phyloP scores from a whole-genome alignment of 2,113 vertebrate species.

The Hylia prasina region DNA sequence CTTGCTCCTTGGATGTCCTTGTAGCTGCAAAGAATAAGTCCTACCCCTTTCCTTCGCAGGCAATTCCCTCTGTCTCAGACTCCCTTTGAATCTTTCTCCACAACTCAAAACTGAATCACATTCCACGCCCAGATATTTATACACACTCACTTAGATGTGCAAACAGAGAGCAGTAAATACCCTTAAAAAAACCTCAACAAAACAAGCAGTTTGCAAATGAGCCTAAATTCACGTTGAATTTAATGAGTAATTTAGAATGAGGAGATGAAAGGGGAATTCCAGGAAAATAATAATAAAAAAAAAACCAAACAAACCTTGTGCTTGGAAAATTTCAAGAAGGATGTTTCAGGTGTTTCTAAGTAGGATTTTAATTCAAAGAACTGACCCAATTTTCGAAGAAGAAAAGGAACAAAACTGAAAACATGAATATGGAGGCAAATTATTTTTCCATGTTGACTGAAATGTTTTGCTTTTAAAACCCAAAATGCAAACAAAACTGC shows the following conservation, averaged over 20 bases:
- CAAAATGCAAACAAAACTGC: not conserved
- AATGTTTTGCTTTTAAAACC: not conserved
- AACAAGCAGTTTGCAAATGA: not conserved
- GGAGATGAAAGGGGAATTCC: not conserved
- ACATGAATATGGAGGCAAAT: not conserved
- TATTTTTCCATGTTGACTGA: not conserved
- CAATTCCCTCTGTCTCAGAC: not conserved
- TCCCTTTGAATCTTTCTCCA: not conserved
- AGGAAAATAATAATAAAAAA: not conserved
- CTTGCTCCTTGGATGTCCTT: not conserved
- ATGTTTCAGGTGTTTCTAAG: not conserved
- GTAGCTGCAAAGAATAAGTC: not conserved
- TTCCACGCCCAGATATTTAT: not conserved
- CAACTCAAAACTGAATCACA: not conserved
- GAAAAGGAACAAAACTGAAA: not conserved
- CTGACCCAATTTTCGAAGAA: not conserved
- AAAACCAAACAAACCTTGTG: no score
- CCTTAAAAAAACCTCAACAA: not conserved
- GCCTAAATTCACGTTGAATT: not conserved
- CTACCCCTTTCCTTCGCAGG: not conserved
- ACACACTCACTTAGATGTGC: not conserved
- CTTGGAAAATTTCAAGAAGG: not conserved
- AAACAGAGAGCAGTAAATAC: not conserved
- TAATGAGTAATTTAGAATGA: not conserved
- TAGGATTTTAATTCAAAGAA: not conserved